Conservation (phyloP, 1,140 invertebrate species). For the Homarus americanus region DNA sequence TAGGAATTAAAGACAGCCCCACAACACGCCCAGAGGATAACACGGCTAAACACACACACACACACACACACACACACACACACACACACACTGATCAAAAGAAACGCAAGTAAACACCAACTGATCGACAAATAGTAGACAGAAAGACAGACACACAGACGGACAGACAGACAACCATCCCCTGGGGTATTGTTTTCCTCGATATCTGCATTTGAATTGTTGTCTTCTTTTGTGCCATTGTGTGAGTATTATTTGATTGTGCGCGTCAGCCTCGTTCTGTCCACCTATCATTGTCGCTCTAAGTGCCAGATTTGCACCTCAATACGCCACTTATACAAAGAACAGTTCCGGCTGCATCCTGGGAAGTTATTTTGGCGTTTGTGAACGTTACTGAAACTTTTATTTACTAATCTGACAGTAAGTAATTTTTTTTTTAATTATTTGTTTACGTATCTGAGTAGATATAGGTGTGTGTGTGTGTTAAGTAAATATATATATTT, state of each 20-base stretch:
- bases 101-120: not conserved
- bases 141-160: not conserved
- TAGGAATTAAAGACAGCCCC: too few relatives aligned
- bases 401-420: too few relatives aligned
- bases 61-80: too few relatives aligned
- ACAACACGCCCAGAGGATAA: too few relatives aligned
- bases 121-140: not conserved
- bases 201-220: conserved; percentile 49
- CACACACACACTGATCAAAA: too few relatives aligned
- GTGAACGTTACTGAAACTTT: too few relatives aligned
- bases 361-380: not conserved
- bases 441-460: too few relatives aligned
- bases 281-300: conserved; percentile 31
- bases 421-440: too few relatives aligned
- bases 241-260: conserved; percentile 55
- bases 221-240: conserved; percentile 46
- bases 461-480: too few relatives aligned
- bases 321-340: conserved; percentile 31
- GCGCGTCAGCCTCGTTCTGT: conserved; percentile 22
- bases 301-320: conserved; percentile 57
- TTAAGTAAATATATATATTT: too few relatives aligned
- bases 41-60: not conserved
- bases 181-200: conserved; percentile 18
- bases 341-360: not conserved
- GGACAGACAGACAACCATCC: not conserved